Evolutionary conservation across 2,113 vertebrate species (phyloP).

Genomic region (Siphamia tubifer): DNA sequence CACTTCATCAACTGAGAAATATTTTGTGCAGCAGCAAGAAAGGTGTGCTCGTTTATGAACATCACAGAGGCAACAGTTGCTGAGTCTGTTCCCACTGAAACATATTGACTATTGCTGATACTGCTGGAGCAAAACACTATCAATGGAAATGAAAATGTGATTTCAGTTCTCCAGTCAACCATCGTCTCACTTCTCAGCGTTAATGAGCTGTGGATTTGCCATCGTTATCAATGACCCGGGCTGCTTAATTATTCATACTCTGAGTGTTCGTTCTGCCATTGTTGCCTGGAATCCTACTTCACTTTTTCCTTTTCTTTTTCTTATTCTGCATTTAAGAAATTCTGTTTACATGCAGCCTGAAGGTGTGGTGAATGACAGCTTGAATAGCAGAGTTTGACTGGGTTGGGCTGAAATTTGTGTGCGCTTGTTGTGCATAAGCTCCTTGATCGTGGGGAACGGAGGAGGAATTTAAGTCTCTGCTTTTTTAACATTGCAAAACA

Average conservation of each 20-base stretch:
- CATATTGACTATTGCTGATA: conserved; percentile 27
- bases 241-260: conserved; percentile 67
- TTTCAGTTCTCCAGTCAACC: conserved; percentile 39
- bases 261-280: conserved; percentile 19
- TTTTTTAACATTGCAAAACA: background rate
- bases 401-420: background rate
- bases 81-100: background rate
- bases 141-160: background rate
- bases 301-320: background rate
- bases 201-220: conserved; percentile 57
- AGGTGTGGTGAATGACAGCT: conserved; percentile 19
- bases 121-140: background rate
- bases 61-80: background rate
- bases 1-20: no score
- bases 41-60: background rate
- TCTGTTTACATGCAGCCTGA: conserved; percentile 20
- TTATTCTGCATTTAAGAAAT: background rate
- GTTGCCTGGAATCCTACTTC: conserved; percentile 28
- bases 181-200: conserved; percentile 38
- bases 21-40: background rate
- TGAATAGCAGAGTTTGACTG: background rate
- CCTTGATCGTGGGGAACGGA: background rate
- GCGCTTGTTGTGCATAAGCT: background rate
- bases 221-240: conserved; percentile 37
- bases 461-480: background rate